A percentile compares a stretch with the other conserved stretches of the same genome.
Evolutionary conservation across 1,140 invertebrate genomes (phyloP).

Genomic region (Agraylea sexmaculata): DNA sequence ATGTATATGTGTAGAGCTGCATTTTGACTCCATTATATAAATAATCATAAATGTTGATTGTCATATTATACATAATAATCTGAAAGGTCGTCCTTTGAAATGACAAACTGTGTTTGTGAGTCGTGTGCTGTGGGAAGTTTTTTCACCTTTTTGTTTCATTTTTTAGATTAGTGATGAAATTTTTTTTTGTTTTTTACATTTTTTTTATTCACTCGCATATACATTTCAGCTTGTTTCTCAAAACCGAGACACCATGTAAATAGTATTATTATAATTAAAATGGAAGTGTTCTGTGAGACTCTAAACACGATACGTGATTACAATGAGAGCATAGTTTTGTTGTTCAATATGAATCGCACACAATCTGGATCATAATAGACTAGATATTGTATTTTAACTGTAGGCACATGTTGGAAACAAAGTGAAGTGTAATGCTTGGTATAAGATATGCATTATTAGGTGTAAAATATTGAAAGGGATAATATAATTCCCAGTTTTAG

Average conservation of each 20-base stretch:
- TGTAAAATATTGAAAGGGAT: slow-evolving; percentile 15
- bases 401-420: slow-evolving; percentile 20
- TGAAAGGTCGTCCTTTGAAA: no score
- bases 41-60: no score
- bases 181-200: slow-evolving; percentile 19
- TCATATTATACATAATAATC: no score
- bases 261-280: no score
- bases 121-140: slow-evolving; percentile 21
- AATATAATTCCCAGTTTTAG: no score
- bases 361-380: no score
- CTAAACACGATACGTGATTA: neutral
- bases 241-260: neutral
- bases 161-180: slow-evolving; percentile 17
- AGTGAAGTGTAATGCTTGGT: slow-evolving; percentile 13
- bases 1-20: slow-evolving; percentile 13
- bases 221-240: slow-evolving; percentile 19
- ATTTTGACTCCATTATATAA: slow-evolving; percentile 8
- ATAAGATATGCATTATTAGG: slow-evolving; percentile 16
- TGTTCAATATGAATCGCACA: no score
- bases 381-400: no score
- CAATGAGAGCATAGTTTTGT: no score
- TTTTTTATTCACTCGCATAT: slow-evolving; percentile 14
- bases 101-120: slow-evolving; percentile 23
- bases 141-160: no score
- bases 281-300: slow-evolving; percentile 17